Evolutionary conservation across 2,797 vertebrate species (phyloP).

Genomic region (Anguilla marmorata): DNA sequence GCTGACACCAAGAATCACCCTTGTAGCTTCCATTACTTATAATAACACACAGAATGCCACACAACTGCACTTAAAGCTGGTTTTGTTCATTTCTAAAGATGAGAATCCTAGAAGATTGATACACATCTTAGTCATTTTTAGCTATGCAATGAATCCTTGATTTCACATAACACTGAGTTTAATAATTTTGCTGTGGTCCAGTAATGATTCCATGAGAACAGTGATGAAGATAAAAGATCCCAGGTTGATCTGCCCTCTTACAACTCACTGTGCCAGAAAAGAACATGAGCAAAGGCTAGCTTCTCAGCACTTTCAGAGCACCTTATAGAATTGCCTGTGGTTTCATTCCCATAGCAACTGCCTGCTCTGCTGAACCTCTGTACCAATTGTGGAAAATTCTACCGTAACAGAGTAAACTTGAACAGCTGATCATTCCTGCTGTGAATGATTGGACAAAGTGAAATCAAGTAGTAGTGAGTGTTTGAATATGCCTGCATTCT

Average conservation of each 20-base stretch:
- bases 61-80: background rate
- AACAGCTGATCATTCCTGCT: slow-evolving; percentile 22
- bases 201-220: background rate
- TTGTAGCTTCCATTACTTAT: background rate
- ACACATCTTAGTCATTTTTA: background rate
- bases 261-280: slow-evolving; percentile 5
- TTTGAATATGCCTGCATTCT: background rate
- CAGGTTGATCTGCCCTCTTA: background rate
- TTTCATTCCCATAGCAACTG: slow-evolving; percentile 53
- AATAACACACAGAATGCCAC: background rate
- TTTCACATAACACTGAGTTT: too few relatives aligned
- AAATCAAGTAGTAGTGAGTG: background rate
- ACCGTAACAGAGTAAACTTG: slow-evolving; percentile 34
- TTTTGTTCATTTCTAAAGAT: background rate
- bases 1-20: background rate
- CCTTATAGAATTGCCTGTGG: slow-evolving; percentile 18
- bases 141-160: background rate
- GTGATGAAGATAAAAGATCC: background rate
- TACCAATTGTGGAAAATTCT: slow-evolving; percentile 24
- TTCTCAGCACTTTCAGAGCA: slow-evolving; percentile 35
- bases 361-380: background rate
- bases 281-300: slow-evolving; percentile 7
- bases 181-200: background rate
- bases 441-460: background rate
- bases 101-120: background rate